phyloP scores from a whole-genome alignment of 2,888 invertebrate genomes.

The Leucozona laternaria region DNA sequence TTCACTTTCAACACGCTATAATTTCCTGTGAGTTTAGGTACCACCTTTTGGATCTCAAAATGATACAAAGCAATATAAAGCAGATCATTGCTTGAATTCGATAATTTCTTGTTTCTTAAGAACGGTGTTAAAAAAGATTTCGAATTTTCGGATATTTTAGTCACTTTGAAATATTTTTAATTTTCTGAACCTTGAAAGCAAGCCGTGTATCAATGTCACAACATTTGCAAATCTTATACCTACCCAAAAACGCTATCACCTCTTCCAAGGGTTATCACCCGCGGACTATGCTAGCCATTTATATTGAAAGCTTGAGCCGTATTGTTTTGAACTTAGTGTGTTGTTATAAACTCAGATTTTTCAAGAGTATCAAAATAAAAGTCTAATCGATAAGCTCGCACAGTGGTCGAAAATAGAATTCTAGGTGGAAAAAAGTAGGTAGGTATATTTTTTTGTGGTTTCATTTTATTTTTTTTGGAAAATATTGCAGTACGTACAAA shows the following conservation, averaged over 20 bases:
- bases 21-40: too few species aligned
- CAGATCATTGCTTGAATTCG: too few species aligned
- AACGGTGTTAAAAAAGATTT: neutral
- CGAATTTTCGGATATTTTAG: neutral
- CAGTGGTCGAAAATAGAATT: too few species aligned
- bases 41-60: too few species aligned
- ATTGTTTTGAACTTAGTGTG: slow-evolving; percentile 6
- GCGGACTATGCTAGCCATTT: too few species aligned
- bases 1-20: too few species aligned
- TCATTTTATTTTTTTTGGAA: too few species aligned
- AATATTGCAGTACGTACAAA: too few species aligned
- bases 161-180: neutral
- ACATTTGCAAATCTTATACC: slow-evolving; percentile 38
- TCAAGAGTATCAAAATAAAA: slow-evolving; percentile 22
- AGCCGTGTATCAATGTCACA: slow-evolving; percentile 1
- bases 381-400: slow-evolving; percentile 52
- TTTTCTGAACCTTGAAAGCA: slow-evolving; percentile 2
- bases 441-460: too few species aligned
- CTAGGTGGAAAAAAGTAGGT: too few species aligned
- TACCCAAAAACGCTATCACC: neutral
- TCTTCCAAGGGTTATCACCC: slow-evolving; percentile 7
- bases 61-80: too few species aligned
- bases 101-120: too few species aligned
- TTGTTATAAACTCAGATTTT: slow-evolving; percentile 5
- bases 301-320: neutral